Evolutionary conservation across 1,140 invertebrate genomes (phyloP).

Genomic region (Halotydeus destructor): DNA sequence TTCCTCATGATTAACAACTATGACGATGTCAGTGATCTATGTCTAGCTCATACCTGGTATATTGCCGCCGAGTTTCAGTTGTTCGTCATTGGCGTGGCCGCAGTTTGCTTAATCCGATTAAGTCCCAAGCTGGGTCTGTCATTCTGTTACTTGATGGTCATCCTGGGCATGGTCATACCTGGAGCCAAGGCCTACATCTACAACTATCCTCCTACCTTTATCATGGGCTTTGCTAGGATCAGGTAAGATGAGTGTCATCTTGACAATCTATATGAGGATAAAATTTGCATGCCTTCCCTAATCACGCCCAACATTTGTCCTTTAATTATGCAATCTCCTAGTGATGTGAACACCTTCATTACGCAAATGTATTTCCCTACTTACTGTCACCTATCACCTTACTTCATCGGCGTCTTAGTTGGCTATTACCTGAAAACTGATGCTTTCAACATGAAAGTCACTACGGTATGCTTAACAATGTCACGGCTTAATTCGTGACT

Average conservation of each 20-base stretch:
- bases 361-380: constrained; percentile 1
- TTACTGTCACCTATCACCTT: background rate
- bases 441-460: too few relatives aligned
- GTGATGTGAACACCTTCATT: constrained; percentile 1
- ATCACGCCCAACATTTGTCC: too few relatives aligned
- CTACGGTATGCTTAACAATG: too few relatives aligned
- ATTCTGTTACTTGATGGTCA: background rate
- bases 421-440: background rate
- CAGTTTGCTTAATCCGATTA: background rate
- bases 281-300: too few relatives aligned
- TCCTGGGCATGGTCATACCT: background rate
- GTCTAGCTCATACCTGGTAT: constrained; percentile 2
- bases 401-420: constrained; percentile 2
- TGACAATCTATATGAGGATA: too few relatives aligned
- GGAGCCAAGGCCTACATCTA: background rate
- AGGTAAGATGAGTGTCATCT: background rate
- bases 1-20: background rate
- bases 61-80: background rate
- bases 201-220: background rate
- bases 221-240: background rate
- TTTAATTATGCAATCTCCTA: background rate
- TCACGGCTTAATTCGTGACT: too few relatives aligned
- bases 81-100: background rate
- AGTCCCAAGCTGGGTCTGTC: background rate
- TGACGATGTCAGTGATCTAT: background rate